These are phyloP conservation scores for Barypeithes pellucidus DNA, from an alignment of 2,888 invertebrate species.

Conservation along the genomic window DNA sequence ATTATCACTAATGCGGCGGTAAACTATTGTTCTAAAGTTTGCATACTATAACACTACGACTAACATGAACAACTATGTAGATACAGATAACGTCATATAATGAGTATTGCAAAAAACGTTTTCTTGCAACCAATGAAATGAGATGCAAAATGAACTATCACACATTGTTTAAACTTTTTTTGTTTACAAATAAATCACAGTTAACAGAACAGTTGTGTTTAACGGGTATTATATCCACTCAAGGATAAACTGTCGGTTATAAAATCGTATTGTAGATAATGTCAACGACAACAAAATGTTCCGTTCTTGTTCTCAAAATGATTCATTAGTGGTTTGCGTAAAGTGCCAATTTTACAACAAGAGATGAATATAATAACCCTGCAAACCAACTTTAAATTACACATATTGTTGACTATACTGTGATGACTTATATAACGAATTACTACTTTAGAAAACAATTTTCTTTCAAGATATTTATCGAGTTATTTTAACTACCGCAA, in stretches of 20 bases:
- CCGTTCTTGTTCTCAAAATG: too few relatives aligned
- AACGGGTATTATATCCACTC: neutral
- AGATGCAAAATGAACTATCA: slow-evolving; percentile 48
- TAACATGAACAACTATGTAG: slow-evolving; percentile 47
- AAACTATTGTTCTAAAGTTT: slow-evolving; percentile 31
- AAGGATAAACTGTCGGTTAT: too few relatives aligned
- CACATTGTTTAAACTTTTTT: slow-evolving; percentile 26
- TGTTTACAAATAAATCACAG: slow-evolving; percentile 38
- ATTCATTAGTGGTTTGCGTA: neutral
- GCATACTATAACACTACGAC: slow-evolving; percentile 36
- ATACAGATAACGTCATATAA: slow-evolving; percentile 42
- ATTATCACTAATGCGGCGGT: too few relatives aligned
- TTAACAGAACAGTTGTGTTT: slow-evolving; percentile 6
- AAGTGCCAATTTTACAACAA: too few relatives aligned
- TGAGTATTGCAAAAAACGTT: slow-evolving; percentile 49
- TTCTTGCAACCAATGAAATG: slow-evolving; percentile 36
- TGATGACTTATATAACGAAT: slow-evolving; percentile 9
- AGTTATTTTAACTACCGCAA: neutral
- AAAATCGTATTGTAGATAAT: too few relatives aligned
- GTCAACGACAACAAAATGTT: too few relatives aligned
- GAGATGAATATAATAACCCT: slow-evolving; percentile 1
- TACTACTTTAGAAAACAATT: neutral
- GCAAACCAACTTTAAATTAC: neutral
- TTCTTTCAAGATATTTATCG: neutral
- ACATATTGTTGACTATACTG: slow-evolving; percentile 7